phyloP scores from a whole-genome alignment of 2,888 invertebrate genomes.

The Eupithecia subfuscata region DNA sequence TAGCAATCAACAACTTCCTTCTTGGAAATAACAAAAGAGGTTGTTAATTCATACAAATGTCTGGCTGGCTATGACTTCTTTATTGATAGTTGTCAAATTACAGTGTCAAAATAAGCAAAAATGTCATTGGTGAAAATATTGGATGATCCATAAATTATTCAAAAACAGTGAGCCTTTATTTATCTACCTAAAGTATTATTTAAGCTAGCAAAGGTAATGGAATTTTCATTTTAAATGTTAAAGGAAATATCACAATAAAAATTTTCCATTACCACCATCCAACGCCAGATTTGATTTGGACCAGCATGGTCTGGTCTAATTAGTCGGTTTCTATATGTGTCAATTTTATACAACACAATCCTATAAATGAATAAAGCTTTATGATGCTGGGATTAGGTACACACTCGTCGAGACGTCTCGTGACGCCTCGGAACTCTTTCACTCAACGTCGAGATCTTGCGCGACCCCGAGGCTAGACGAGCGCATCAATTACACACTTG shows the following conservation, averaged over 20 bases:
- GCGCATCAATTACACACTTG: too few species aligned
- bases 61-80: conserved; percentile 27
- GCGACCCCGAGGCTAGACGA: too few species aligned
- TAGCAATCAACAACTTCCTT: neutral
- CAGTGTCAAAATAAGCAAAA: conserved; percentile 30
- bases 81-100: conserved; percentile 20
- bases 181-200: conserved; percentile 19
- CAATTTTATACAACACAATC: neutral
- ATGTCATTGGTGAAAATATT: conserved; percentile 25
- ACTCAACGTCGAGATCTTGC: too few species aligned
- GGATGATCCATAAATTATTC: conserved; percentile 16
- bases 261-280: neutral
- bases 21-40: conserved; percentile 4
- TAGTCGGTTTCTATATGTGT: neutral
- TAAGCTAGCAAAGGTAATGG: conserved; percentile 27
- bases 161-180: conserved; percentile 11
- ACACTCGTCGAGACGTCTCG: too few species aligned
- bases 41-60: conserved; percentile 1
- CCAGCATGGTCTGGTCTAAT: neutral
- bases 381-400: too few species aligned
- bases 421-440: too few species aligned
- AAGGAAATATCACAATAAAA: neutral
- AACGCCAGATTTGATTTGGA: neutral
- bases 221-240: neutral
- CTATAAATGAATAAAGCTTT: neutral